Base-by-base conservation (phyloP, 2,113 vertebrate genomes). In the Vulpes vulpes region DNA sequence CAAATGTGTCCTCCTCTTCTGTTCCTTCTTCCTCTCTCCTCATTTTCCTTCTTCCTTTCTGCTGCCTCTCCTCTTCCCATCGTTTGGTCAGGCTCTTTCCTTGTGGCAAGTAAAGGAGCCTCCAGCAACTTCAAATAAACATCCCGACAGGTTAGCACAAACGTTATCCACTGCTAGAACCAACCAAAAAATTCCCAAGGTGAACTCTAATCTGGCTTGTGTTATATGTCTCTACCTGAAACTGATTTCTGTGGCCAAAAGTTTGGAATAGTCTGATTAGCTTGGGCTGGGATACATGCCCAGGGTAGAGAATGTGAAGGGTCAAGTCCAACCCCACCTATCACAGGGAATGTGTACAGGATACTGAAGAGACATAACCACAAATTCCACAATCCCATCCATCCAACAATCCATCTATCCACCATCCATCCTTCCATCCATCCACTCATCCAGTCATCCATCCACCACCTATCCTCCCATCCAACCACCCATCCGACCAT, bases 171-270 rank as follows among this genome's bases (percentile, higher is more conserved):
- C 53, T 55, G 22, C 10, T 69, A 23, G 23, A 19, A 22, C 65
- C 16, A 91, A 62, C 4, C 10, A 38, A n/a, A 65, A 81, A 23
- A 11, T 43, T 43, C 27, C 62, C 53, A 55, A 14, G 43, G 43
- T 87, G 64, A 23, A 49, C 5, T 55, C 55, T 53, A 3, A 32
- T 80, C 78, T 94, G 73, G 17, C 14, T 96, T 27, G 32, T 59
- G 32, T 53, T 67, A 32, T 22, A 8, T 23, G 51, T 92, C 49
- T 32, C 90, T 53, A 43, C 62, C 43, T 76, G 30, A 95, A 83
- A 83, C 69, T 76, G 25, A 22, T 92, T 89, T 96, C 35, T 92
- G 51, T 83, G 59, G 53, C 35, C 17, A 86, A n/a, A 87, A 64
- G 49, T 92, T 89, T 78, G 27, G 8, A 20, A 69, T 6, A 76